These are phyloP conservation scores for Motacilla tschutschensis DNA, from an alignment of 2,113 vertebrate genomes.

Conservation along the genomic window DNA sequence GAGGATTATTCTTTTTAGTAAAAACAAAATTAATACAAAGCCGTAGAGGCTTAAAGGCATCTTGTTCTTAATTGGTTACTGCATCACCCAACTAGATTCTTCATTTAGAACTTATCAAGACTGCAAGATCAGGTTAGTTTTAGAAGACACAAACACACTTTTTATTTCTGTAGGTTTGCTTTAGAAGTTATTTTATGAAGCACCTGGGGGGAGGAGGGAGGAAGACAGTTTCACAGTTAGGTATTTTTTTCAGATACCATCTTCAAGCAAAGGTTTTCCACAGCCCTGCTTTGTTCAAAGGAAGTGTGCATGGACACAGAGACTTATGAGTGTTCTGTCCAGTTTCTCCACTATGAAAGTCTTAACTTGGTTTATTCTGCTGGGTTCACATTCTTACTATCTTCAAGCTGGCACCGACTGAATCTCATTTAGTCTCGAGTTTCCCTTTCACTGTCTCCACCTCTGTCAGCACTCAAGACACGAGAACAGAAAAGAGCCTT, in stretches of 20 bases:
- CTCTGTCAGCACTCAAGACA: background rate
- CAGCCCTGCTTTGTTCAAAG: background rate
- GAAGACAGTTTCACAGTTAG: background rate
- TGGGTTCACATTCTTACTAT: background rate
- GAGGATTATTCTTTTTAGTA: background rate
- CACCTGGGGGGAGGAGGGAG: background rate
- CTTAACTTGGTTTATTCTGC: background rate
- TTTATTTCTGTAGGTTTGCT: background rate
- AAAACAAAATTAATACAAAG: background rate
- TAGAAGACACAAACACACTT: background rate
- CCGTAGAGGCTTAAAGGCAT: background rate
- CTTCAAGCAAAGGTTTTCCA: background rate
- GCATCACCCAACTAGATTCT: accelerated
- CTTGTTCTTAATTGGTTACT: accelerated
- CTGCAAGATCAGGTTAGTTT: background rate
- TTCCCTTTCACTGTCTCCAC: background rate
- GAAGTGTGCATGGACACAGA: background rate
- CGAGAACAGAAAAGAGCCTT: background rate
- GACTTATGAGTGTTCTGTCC: background rate
- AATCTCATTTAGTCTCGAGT: background rate
- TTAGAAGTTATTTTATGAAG: background rate
- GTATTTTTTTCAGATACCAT: background rate
- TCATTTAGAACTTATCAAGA: background rate
- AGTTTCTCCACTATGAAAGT: background rate
- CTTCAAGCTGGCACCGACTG: background rate